phyloP scores from a whole-genome alignment of 2,888 invertebrate species.

The Eupithecia insigniata region DNA sequence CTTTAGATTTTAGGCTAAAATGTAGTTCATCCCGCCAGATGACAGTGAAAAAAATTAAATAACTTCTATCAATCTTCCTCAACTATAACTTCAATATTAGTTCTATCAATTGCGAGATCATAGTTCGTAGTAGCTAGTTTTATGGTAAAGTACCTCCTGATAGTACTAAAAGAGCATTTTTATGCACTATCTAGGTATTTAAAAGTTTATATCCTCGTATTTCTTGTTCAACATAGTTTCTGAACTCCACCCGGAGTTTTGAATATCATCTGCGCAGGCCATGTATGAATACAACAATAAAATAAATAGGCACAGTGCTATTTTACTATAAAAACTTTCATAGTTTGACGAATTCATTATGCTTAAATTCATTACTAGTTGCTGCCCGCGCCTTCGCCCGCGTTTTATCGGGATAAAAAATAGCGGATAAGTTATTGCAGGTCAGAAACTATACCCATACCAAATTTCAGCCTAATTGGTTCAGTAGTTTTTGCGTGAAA shows the following conservation, averaged over 20 bases:
- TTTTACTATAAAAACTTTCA: too few relatives aligned
- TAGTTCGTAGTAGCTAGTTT: not conserved
- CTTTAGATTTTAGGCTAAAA: not conserved
- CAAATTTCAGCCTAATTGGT: too few relatives aligned
- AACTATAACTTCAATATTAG: not conserved
- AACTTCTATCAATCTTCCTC: too few relatives aligned
- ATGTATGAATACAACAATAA: not conserved
- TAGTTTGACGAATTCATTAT: too few relatives aligned
- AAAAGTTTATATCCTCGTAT: conserved; percentile 3
- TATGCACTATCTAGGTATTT: not conserved
- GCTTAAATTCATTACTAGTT: too few relatives aligned
- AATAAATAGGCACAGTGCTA: not conserved
- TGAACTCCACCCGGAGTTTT: not conserved
- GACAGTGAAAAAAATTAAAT: not conserved
- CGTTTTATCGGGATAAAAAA: too few relatives aligned
- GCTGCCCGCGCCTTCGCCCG: too few relatives aligned
- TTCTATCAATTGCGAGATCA: not conserved
- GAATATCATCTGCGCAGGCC: conserved; percentile 6
- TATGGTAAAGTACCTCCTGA: not conserved
- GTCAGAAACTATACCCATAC: too few relatives aligned
- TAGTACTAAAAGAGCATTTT: not conserved
- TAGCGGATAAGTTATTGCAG: too few relatives aligned
- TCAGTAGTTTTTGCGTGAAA: too few relatives aligned
- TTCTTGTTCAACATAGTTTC: not conserved
- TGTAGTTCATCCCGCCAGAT: not conserved